Percentiles rank a stretch among this genome's conserved stretches.
Evolutionary conservation across 2,113 vertebrate genomes (phyloP).

Genomic region (Loxodonta africana): DNA sequence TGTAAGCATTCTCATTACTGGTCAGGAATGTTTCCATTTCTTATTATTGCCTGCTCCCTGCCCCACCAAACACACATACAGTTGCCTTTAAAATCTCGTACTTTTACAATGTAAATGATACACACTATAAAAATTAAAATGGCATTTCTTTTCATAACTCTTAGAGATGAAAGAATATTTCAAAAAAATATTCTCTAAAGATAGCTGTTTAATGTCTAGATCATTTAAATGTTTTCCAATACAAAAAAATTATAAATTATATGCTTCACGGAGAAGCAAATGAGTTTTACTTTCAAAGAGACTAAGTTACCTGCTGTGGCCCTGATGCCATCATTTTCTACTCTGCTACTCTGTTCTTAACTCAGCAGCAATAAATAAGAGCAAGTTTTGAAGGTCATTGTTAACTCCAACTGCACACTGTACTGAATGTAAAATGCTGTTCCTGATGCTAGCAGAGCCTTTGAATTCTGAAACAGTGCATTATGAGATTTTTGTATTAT

Average conservation of each 20-base stretch:
- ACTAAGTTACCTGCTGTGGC: slow-evolving; percentile 60
- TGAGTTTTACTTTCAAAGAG: slow-evolving; percentile 52
- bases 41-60: not conserved
- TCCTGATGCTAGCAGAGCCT: not conserved
- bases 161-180: slow-evolving; percentile 58
- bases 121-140: slow-evolving; percentile 51
- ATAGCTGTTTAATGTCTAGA: slow-evolving; percentile 34
- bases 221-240: slow-evolving; percentile 53
- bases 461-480: slow-evolving; percentile 34
- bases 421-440: slow-evolving; percentile 36
- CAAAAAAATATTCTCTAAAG: slow-evolving; percentile 63
- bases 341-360: slow-evolving; percentile 66
- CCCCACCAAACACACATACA: not conserved
- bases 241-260: slow-evolving; percentile 49
- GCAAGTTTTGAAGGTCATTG: slow-evolving; percentile 69
- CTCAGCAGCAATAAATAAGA: slow-evolving; percentile 67
- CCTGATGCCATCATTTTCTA: slow-evolving; percentile 53
- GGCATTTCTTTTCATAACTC: slow-evolving; percentile 38
- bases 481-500: slow-evolving; percentile 56
- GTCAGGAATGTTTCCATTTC: slow-evolving; percentile 27
- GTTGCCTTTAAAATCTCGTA: slow-evolving; percentile 27
- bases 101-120: slow-evolving; percentile 26
- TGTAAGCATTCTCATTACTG: slow-evolving; percentile 31
- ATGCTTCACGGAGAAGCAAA: slow-evolving; percentile 58
- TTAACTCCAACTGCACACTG: slow-evolving; percentile 57